Percentiles rank a stretch among this genome's conserved stretches.
phyloP scores from a whole-genome alignment of 2,113 vertebrate species.

The Gavialis gangeticus region DNA sequence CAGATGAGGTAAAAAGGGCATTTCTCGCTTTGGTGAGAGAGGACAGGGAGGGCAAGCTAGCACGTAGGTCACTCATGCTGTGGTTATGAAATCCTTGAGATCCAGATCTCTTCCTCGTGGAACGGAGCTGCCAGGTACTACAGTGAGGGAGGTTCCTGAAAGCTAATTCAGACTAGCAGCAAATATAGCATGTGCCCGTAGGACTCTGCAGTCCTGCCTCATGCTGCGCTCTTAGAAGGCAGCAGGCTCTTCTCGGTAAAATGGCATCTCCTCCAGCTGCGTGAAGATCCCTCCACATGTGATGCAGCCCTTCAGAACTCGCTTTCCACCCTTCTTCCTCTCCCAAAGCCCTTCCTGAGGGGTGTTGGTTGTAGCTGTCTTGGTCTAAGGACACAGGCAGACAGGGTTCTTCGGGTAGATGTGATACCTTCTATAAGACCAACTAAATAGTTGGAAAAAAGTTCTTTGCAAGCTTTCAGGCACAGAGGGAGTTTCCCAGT shows the following conservation, averaged over 20 bases:
- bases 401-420: too few relatives aligned
- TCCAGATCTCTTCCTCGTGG: not conserved
- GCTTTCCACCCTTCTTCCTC: not conserved
- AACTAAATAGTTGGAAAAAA: too few relatives aligned
- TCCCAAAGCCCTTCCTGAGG: not conserved
- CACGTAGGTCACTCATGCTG: not conserved
- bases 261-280: not conserved
- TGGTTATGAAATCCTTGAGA: not conserved
- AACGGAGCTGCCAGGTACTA: not conserved
- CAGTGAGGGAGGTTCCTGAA: accelerated
- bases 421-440: too few relatives aligned
- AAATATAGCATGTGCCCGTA: accelerated
- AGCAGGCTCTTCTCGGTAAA: not conserved
- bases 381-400: too few relatives aligned
- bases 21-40: accelerated
- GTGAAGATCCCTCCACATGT: not conserved
- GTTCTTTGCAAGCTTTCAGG: too few relatives aligned
- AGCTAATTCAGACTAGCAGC: not conserved
- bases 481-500: too few relatives aligned
- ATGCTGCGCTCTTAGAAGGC: not conserved
- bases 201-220: not conserved
- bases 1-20: not conserved
- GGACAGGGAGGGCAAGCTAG: accelerated
- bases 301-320: not conserved
- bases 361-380: too few relatives aligned